phyloP scores from a whole-genome alignment of 1,140 invertebrate species.

The Lepidotrigona ventralis region DNA sequence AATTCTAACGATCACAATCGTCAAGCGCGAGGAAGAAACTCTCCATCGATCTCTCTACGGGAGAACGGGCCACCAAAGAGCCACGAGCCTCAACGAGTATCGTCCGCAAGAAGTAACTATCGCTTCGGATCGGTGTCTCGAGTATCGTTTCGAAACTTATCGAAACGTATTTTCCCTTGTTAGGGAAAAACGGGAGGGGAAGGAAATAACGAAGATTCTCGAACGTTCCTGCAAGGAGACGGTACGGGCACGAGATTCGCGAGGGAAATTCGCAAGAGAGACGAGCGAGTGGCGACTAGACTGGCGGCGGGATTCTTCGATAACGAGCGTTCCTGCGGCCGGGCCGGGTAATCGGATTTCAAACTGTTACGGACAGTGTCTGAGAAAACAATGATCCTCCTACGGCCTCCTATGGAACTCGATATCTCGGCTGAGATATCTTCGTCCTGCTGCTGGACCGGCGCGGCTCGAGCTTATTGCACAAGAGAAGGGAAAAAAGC shows the following conservation, averaged over 20 bases:
- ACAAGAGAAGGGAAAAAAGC: background rate
- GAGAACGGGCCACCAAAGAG: background rate
- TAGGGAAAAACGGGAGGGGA: background rate
- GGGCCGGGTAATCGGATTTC: constrained; percentile 58
- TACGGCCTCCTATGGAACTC: background rate
- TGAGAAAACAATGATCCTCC: constrained; percentile 58
- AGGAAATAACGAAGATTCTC: constrained; percentile 32
- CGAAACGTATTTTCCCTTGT: constrained; percentile 30
- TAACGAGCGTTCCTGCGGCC: constrained; percentile 44
- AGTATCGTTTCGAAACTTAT: constrained; percentile 2
- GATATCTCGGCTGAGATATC: constrained; percentile 4
- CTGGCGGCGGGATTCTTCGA: constrained; percentile 44
- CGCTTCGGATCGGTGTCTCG: background rate
- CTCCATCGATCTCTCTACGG: background rate
- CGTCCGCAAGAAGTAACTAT: background rate
- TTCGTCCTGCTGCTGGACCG: too few relatives aligned
- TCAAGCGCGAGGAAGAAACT: too few relatives aligned
- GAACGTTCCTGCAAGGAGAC: background rate
- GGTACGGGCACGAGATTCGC: constrained; percentile 23
- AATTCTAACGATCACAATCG: too few relatives aligned
- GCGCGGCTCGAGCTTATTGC: constrained; percentile 15
- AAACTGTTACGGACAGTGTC: constrained; percentile 61
- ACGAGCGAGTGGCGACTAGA: constrained; percentile 20
- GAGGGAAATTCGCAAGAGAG: constrained; percentile 9
- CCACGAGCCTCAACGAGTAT: background rate